Evolutionary conservation across 2,797 vertebrate species (phyloP).

Genomic region (Lacerta viridis): DNA sequence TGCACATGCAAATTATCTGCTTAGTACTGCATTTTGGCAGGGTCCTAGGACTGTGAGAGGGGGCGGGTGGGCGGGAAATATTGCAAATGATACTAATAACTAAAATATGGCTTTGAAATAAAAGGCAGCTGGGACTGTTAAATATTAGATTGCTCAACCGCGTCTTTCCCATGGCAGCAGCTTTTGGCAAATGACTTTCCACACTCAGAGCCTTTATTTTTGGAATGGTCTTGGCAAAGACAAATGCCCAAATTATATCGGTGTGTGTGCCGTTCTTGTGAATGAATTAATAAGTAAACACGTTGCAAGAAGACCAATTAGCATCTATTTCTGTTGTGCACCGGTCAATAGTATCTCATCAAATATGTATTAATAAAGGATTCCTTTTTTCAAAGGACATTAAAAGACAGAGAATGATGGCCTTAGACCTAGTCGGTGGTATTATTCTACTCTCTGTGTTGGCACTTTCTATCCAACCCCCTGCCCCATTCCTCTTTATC

Average conservation of each 20-base stretch:
- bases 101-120: conserved; percentile 74
- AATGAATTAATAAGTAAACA: conserved; percentile 7
- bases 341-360: neutral
- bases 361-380: neutral
- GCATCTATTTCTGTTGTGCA: neutral
- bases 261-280: neutral
- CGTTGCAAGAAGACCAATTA: rapidly evolving
- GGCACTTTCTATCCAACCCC: neutral
- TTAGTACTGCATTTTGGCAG: conserved; percentile 59
- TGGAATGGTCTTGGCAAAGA: conserved; percentile 3
- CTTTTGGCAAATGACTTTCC: conserved; percentile 42
- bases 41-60: conserved; percentile 42
- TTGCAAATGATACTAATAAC: conserved; percentile 67
- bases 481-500: neutral
- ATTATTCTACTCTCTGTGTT: neutral
- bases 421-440: neutral
- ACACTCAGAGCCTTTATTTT: conserved; percentile 23
- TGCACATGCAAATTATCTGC: conserved; percentile 43
- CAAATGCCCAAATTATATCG: neutral
- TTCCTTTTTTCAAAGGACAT: neutral
- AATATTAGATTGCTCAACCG: conserved; percentile 68
- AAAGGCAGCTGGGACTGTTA: conserved; percentile 65
- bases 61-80: conserved; percentile 22
- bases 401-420: neutral
- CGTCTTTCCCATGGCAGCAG: neutral